Conservation (phyloP, 1,140 invertebrate species). For the Zophobas morio region DNA sequence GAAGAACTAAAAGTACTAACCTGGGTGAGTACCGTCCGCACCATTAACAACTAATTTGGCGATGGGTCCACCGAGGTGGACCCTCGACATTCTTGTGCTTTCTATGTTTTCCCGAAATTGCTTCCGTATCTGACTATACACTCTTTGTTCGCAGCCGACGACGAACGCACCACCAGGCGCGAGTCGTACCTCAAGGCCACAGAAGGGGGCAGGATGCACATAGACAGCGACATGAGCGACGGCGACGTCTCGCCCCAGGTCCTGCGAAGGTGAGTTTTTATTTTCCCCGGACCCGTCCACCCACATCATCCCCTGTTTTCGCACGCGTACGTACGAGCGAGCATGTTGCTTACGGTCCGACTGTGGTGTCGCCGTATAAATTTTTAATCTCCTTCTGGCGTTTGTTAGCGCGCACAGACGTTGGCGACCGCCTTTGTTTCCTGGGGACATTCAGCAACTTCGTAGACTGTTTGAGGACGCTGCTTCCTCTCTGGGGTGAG, state of each 20-base stretch:
- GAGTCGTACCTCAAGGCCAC: slow-evolving; percentile 95
- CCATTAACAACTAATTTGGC: slow-evolving; percentile 22
- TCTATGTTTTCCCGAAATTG: not conserved
- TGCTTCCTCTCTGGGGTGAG: slow-evolving; percentile 66
- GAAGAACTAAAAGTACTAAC: slow-evolving; percentile 65
- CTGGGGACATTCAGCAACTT: slow-evolving; percentile 81
- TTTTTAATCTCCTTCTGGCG: slow-evolving; percentile 45
- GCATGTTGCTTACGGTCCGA: slow-evolving; percentile 30
- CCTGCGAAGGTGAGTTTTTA: slow-evolving; percentile 72
- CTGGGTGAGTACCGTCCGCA: slow-evolving; percentile 60
- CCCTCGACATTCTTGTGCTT: not conserved
- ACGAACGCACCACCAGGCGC: slow-evolving; percentile 86
- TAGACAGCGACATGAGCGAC: slow-evolving; percentile 78
- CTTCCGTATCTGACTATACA: not conserved
- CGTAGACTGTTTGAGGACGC: slow-evolving; percentile 81
- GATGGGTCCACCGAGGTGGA: too few relatives aligned
- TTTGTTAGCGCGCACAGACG: slow-evolving; percentile 74
- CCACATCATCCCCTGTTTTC: slow-evolving; percentile 14
- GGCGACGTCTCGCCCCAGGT: slow-evolving; percentile 72
- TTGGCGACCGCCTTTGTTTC: slow-evolving; percentile 80
- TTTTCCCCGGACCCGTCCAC: slow-evolving; percentile 8
- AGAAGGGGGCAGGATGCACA: slow-evolving; percentile 78
- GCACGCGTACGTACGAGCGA: slow-evolving; percentile 17
- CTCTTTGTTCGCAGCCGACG: slow-evolving; percentile 72
- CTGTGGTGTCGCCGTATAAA: slow-evolving; percentile 24